Conservation (phyloP, 2,888 invertebrate species). For the Pogonocherus hispidulus region DNA sequence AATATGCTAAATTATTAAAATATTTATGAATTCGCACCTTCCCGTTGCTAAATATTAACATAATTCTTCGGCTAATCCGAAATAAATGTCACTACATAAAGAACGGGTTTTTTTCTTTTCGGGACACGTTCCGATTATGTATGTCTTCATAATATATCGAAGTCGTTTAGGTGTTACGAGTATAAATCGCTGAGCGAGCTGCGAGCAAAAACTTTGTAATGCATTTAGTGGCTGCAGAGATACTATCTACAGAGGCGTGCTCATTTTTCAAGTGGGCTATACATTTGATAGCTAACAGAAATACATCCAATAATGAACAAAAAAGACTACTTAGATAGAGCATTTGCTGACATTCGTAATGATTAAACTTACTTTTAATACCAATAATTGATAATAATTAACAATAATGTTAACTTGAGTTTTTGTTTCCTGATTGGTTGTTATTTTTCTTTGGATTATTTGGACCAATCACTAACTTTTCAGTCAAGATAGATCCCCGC, state of each 20-base stretch:
- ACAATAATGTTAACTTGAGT: too few relatives aligned
- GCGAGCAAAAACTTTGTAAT: constrained; percentile 16
- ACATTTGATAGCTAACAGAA: too few relatives aligned
- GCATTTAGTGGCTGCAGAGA: constrained; percentile 14
- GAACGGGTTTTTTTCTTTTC: constrained; percentile 14
- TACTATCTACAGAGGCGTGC: background rate
- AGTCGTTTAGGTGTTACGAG: constrained; percentile 14
- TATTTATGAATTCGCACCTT: constrained; percentile 23
- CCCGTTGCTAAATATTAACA: constrained; percentile 2
- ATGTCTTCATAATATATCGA: constrained; percentile 22
- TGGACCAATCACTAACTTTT: too few relatives aligned
- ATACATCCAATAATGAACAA: too few relatives aligned
- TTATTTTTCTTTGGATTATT: too few relatives aligned
- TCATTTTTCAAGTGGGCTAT: too few relatives aligned
- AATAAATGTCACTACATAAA: constrained; percentile 19
- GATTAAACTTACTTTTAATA: too few relatives aligned
- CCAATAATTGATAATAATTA: too few relatives aligned
- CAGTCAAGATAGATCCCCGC: too few relatives aligned
- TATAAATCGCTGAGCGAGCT: constrained; percentile 3
- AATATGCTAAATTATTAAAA: constrained; percentile 16
- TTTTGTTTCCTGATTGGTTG: too few relatives aligned
- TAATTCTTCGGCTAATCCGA: constrained; percentile 18
- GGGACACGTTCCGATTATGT: background rate
- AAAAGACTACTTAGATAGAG: too few relatives aligned
- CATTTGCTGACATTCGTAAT: too few relatives aligned